Evolutionary conservation across 2,888 invertebrate genomes (phyloP), one percentile per base, ranked within the genome.

Genomic region (Macrophya alboannulata): DNA sequence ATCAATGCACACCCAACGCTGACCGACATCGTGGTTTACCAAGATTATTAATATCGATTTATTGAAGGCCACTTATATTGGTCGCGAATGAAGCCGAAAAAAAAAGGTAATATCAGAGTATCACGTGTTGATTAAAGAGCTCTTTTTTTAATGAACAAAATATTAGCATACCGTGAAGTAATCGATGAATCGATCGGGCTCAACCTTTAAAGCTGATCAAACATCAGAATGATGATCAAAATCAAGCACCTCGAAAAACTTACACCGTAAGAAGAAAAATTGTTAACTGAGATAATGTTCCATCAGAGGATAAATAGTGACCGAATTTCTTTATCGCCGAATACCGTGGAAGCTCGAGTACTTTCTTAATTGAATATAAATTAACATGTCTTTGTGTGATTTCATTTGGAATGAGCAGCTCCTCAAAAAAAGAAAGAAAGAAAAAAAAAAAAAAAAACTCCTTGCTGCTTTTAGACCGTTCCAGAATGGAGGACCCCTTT

Each of bases 331-430:
- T 68, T 68, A 15, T 37, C 15, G 8, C 10, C 4, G 10, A 15
- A 55, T n/a, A 8, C 5, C 17, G 12, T 37, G 10, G 1, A 10
- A 31, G 17, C 31, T 37, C 1, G 37, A 37, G 68, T 68, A 6
- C 15, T 68, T 68, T 31, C 8, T 17, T 68, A 68, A 68, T 68
- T 37, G 6, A 37, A 68, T 62, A 62, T 25, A 12, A 68, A 68
- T 68, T 25, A 31, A 68, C 37, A 37, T 68, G 68, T 17, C 37
- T 68, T 37, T 17, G 37, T 37, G 37, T 37, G 68, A 68, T 68
- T 68, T 68, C 68, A 68, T 68, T 68, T 68, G 17, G 12, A 37
- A 68, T 37, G 25, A 68, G 17, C 15, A 68, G 68, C 68, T 68
- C 6, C 37, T 37, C 8, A 55, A 55, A 31, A 65, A 31, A 31